Evolutionary conservation across 2,888 invertebrate species (phyloP).

Genomic region (Ectemnius continuus): DNA sequence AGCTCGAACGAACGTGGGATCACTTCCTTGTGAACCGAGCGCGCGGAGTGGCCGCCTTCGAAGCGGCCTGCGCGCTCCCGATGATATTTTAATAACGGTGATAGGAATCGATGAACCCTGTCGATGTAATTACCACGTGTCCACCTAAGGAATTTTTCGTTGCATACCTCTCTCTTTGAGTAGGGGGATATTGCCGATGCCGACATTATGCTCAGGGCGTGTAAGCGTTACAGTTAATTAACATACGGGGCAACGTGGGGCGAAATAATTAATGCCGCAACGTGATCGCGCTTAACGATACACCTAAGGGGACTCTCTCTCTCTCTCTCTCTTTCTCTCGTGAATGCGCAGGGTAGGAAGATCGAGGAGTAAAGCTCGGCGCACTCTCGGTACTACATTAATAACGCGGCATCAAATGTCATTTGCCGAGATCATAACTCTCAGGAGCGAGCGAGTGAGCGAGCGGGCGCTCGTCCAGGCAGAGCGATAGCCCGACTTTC

Average conservation of each 20-base stretch:
- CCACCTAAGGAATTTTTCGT: constrained; percentile 41
- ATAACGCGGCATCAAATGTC: constrained; percentile 8
- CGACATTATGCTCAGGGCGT: constrained; percentile 50
- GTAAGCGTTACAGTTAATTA: constrained; percentile 54
- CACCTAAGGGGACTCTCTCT: constrained; percentile 10
- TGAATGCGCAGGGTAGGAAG: not conserved
- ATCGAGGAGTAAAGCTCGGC: constrained; percentile 11
- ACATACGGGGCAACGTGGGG: constrained; percentile 44
- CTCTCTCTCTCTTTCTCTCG: constrained; percentile 9
- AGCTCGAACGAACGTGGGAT: not conserved
- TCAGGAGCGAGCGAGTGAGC: not conserved
- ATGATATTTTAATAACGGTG: constrained; percentile 38
- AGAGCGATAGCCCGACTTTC: not conserved
- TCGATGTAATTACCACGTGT: constrained; percentile 55
- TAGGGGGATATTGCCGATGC: constrained; percentile 20
- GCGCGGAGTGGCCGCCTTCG: too few species aligned
- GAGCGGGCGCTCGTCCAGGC: too few species aligned
- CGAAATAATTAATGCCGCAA: constrained; percentile 50
- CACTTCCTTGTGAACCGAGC: not conserved
- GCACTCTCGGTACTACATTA: constrained; percentile 3
- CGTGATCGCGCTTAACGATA: constrained; percentile 21
- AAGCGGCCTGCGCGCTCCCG: constrained; percentile 3
- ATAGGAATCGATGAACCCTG: constrained; percentile 39
- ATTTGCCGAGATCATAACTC: constrained; percentile 8
- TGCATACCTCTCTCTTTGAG: constrained; percentile 27